Conservation (phyloP, 2,888 invertebrate genomes). For the Lithophane leautieri region DNA sequence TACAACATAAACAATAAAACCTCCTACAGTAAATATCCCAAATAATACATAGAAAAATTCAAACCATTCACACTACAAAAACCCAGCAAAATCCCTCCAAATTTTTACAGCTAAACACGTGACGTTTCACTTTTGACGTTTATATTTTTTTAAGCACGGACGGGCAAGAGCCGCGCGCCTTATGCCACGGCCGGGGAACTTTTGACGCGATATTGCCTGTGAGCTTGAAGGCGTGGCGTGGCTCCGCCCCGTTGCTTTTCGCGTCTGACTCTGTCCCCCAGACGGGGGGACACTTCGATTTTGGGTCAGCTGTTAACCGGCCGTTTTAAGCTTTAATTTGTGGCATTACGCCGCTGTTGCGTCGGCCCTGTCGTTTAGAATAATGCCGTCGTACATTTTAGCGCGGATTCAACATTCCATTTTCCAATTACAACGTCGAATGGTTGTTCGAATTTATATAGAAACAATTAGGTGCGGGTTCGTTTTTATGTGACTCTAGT, state of each 20-base stretch:
- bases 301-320: conserved; percentile 90
- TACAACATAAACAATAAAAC: neutral
- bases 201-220: conserved; percentile 85
- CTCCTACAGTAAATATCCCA: neutral
- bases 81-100: conserved; percentile 58
- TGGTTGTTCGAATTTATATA: conserved; percentile 65
- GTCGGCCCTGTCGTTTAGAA: conserved; percentile 85
- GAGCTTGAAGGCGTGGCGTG: conserved; percentile 84
- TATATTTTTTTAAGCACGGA: conserved; percentile 70
- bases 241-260: conserved; percentile 89
- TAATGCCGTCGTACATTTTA: conserved; percentile 85
- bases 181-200: conserved; percentile 83
- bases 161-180: conserved; percentile 78
- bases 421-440: conserved; percentile 78
- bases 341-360: conserved; percentile 86
- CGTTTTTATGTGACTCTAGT: conserved; percentile 51
- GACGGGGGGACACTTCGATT: conserved; percentile 85
- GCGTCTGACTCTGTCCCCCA: conserved; percentile 80
- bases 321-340: conserved; percentile 91
- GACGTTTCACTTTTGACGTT: conserved; percentile 72
- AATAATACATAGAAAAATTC: conserved; percentile 19
- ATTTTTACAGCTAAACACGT: conserved; percentile 62
- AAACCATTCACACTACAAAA: conserved; percentile 53
- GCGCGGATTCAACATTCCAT: conserved; percentile 78
- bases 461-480: conserved; percentile 58